Evolutionary conservation across 2,797 vertebrate species (phyloP), one percentile per base, ranked within the genome.

Genomic region (Tapera naevia): DNA sequence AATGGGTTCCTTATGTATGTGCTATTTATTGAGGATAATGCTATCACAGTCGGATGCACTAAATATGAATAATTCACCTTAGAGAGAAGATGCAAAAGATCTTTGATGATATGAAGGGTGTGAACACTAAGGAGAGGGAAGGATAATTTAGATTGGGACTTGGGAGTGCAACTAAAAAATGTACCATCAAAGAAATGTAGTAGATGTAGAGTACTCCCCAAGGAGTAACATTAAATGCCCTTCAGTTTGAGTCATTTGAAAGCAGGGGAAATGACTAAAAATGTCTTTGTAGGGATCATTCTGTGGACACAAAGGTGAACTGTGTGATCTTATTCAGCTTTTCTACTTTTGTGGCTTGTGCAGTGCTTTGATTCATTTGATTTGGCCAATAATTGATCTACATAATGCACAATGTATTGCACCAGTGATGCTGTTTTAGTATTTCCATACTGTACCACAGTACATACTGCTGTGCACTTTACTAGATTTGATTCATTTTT

Each of bases 91-190:
- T 88, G 64, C 86, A 86, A 78, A 96, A 85, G 93, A 70, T 88
- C 94, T 94, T 88, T 88, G 91, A 95, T 87, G 65, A 88, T 93
- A 90, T 89, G 95, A 95, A 96, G 91, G 91, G 93, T 96, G 94
- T 96, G 95, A 97, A 96, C 95, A 80, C 95, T 94, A 82, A 82
- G 94, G 94, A 94, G 88, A 90, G 83, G 90, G 88, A 95, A 96
- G 89, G 88, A 90, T 95, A 96, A 96, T 96, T 96, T 95, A 96
- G 67, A 53, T 1, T 97, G 94, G 83, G 91, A 95, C 95, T 90
- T 96, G 89, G 96, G 94, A 94, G 37, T 74, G 76, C 61, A 50
- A 62, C 57, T 91, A 11, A 93, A 92, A 93, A 57, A 41, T 60
- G 65, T 56, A 72, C 25, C 58, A 43, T 64, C 60, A 84, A 95